phyloP scores from a whole-genome alignment of 1,140 invertebrate genomes.

The Scaptomyza montana region DNA sequence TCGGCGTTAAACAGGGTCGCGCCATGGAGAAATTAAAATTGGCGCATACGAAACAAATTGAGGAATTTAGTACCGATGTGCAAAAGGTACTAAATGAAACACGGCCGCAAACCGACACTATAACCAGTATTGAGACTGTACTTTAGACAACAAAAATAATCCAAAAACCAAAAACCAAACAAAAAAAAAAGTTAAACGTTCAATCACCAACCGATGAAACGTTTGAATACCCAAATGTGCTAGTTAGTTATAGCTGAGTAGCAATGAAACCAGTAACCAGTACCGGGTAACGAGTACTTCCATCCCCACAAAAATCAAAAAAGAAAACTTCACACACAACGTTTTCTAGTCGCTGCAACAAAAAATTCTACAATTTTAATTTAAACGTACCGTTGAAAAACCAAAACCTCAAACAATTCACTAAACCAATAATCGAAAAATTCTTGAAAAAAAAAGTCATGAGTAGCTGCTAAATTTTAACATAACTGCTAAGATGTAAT shows the following conservation, averaged over 20 bases:
- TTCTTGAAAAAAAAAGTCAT: conserved; percentile 30
- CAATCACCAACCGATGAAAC: conserved; percentile 20
- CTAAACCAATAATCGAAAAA: conserved; percentile 20
- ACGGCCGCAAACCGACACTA: conserved; percentile 72
- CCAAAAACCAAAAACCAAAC: conserved; percentile 10
- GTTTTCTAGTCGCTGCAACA: conserved; percentile 21
- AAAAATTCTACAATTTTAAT: conserved; percentile 10
- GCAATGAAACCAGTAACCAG: conserved; percentile 13
- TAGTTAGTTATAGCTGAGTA: conserved; percentile 30
- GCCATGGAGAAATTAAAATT: conserved; percentile 97
- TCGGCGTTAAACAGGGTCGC: conserved; percentile 94
- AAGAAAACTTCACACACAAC: conserved; percentile 12
- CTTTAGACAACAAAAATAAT: conserved; percentile 65
- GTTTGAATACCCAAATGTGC: conserved; percentile 25
- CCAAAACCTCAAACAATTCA: too few species aligned
- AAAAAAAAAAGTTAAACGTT: not conserved
- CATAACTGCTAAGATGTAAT: conserved; percentile 80
- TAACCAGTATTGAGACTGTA: conserved; percentile 84
- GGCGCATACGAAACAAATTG: conserved; percentile 95
- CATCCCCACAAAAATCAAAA: not conserved
- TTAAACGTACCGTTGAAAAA: conserved; percentile 6
- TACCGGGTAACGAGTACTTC: conserved; percentile 20
- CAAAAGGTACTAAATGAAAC: conserved; percentile 89
- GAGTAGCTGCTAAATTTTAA: conserved; percentile 75
- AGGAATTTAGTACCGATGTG: conserved; percentile 95